These are phyloP conservation scores for Epinephelus moara DNA, from an alignment of 2,113 vertebrate species.

Conservation along the genomic window DNA sequence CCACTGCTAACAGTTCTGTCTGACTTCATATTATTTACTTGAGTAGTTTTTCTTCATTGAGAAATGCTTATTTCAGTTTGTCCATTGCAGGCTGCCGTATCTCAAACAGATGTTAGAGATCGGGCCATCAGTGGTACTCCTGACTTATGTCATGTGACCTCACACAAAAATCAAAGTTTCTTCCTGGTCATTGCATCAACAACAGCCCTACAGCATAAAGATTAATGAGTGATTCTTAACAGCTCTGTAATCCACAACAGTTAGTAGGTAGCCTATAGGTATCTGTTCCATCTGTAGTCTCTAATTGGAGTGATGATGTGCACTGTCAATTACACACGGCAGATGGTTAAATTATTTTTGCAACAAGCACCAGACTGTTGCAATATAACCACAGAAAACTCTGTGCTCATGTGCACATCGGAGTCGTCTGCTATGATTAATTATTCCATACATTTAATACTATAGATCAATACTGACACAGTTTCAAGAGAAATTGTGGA, in stretches of 20 bases:
- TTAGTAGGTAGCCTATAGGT: background rate
- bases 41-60: background rate
- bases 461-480: background rate
- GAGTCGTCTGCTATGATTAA: background rate
- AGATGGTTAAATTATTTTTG: constrained; percentile 1
- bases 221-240: constrained; percentile 16
- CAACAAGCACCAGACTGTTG: background rate
- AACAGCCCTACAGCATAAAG: background rate
- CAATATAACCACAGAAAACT: background rate
- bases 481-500: background rate
- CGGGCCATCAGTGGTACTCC: background rate
- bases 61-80: background rate
- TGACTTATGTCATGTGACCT: background rate
- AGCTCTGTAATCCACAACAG: background rate
- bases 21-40: background rate
- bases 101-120: background rate
- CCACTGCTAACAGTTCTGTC: too few species aligned
- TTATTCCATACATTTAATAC: background rate
- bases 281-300: background rate
- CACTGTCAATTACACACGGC: background rate
- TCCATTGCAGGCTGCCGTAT: background rate
- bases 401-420: background rate
- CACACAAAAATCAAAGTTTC: background rate
- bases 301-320: background rate
- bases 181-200: too few species aligned